Evolutionary conservation across 2,113 vertebrate genomes (phyloP), one percentile per base, ranked within the genome.

Genomic region (Psittacula cyanocephala): DNA sequence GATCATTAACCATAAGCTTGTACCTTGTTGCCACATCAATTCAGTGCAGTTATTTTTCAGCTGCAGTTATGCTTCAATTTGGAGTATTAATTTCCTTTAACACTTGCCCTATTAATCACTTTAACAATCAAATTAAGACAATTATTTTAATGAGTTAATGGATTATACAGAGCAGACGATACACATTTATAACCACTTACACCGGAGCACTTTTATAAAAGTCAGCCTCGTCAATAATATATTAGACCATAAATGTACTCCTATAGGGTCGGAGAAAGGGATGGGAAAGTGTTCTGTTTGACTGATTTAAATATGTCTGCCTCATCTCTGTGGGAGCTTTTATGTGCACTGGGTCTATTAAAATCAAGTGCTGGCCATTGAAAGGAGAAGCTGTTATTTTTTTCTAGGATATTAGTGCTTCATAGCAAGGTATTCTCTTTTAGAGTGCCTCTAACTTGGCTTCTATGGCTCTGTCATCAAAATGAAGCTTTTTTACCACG

Each of bases 51-150:
- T 96, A 93, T 96, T 97, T 97, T 97, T 97, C 12, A 0, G 69
- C 96, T 83, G 95, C 70, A 86, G 93, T 97, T 97, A 93, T 74
- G 94, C 96, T 96, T 95, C 94, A 82, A 91, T 96, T 96, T 93
- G 83, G 93, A 97, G 96, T 97, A 98, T 98, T 98, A 97, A 98
- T 98, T 98, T 98, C 96, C 93, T 97, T 94, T 93, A 97, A 83
- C 91, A 77, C 91, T 96, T 97, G 91, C 92, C 97, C 97, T 98
- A 98, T 98, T 98, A 97, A 98, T 98, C 98, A 98, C 96, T 96
- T 98, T 95, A 98, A 98, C 97, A 98, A 97, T 96, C 96, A 98
- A 98, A 98, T 98, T 97, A 98, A 96, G 97, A 98, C 97, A 97
- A 98, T 98, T 98, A 97, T 98, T 98, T 97, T 98, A 98, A 98